Evolutionary conservation across 2,888 invertebrate genomes (phyloP).

Genomic region (Diabrotica balteata): DNA sequence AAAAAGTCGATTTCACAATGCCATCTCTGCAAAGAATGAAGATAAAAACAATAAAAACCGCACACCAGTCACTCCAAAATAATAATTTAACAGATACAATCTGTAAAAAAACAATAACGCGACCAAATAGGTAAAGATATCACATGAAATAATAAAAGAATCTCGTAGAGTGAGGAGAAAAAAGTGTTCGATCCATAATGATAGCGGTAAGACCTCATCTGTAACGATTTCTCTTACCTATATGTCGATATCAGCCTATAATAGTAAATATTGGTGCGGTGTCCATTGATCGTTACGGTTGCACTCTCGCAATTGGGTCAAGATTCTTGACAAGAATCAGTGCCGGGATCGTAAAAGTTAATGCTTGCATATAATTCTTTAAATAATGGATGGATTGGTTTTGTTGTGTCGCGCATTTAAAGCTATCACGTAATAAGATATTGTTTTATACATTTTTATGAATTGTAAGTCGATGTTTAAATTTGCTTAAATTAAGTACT

Average conservation of each 20-base stretch:
- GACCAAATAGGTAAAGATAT: constrained; percentile 32
- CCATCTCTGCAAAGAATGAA: constrained; percentile 6
- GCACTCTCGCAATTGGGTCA: constrained; percentile 40
- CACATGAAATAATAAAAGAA: constrained; percentile 38
- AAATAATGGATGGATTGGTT: constrained; percentile 6
- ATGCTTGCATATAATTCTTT: constrained; percentile 27
- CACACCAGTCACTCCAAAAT: constrained; percentile 14
- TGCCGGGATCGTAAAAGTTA: constrained; percentile 40
- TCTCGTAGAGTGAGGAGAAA: constrained; percentile 36
- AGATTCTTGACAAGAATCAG: constrained; percentile 39
- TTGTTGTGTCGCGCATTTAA: constrained; percentile 8
- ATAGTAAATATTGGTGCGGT: constrained; percentile 36
- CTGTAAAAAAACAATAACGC: constrained; percentile 26
- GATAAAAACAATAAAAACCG: constrained; percentile 9
- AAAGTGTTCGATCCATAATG: constrained; percentile 44
- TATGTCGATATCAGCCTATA: constrained; percentile 36
- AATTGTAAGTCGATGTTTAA: too few relatives aligned
- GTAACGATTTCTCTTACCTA: constrained; percentile 42
- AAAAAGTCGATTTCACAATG: constrained; percentile 3
- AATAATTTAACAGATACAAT: constrained; percentile 34
- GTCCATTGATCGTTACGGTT: constrained; percentile 32
- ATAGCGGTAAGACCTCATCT: constrained; percentile 37
- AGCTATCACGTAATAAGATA: too few relatives aligned
- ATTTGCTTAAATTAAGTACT: too few relatives aligned
- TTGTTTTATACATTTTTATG: too few relatives aligned